Evolutionary conservation across 1,140 invertebrate species (phyloP), one percentile per base, ranked within the genome.

Genomic region (Lepidurus arcticus): DNA sequence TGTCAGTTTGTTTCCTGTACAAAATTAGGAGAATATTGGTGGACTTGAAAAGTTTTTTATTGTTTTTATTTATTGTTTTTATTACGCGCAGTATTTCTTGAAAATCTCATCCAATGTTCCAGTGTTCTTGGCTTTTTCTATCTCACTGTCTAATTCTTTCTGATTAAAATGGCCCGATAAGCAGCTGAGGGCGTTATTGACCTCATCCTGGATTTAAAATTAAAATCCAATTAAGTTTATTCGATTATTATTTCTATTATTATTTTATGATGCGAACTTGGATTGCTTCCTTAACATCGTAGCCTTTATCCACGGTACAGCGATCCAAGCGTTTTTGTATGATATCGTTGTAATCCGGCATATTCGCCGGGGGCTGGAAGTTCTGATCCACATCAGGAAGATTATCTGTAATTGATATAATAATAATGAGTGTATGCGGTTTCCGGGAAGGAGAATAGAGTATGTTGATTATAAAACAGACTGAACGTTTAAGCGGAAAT

Each of bases 61-160:
- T 65, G 13, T n/a, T 65, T 16, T 2, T 42, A 42, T 5, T 42
- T 65, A 77, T 75, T n/a, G n/a, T 78, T 10, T 73, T 26, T 79
- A 80, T 81, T 79, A 84, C 83, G 44, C 77, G 81, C 83, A 84
- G 53, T 93, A 93, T 80, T 90, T 91, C 80, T 84, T 87, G 80
- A 92, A 92, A 0, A 92, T 90, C 1, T 85, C 85, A 80, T 92
- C 91, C 80, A 92, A 81, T 45, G 90, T 88, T 3, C 89, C 89
- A 6, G 82, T 85, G 0, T 88, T 88, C 78, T 87, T 88, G 24
- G 78, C 78, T 13, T 43, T 76, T 21, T 90, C 88, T 80, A 92
- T 88, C 81, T 92, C 90, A 2, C 85, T 81, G 78, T 89, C 85
- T 1, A 91, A 43, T 13, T 42, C 34, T 7, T 75, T 16, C 8